Conservation (phyloP, 2,888 invertebrate genomes). For the Yponomeuta cagnagella region DNA sequence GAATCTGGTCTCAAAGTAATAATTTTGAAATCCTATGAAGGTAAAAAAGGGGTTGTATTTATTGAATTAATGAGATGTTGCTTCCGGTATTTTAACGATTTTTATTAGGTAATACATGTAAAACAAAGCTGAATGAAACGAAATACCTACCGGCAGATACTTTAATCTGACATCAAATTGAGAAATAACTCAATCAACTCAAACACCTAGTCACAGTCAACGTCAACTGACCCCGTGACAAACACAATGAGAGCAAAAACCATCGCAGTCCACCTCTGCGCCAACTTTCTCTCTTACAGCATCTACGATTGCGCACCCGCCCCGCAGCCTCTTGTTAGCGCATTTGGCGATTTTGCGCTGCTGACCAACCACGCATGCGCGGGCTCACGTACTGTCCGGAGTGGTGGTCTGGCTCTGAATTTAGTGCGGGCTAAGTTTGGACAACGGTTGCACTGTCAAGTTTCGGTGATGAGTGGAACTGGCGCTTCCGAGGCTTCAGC, state of each 20-base stretch:
- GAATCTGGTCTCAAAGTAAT: too few relatives aligned
- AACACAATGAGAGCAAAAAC: not conserved
- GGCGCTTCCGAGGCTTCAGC: too few relatives aligned
- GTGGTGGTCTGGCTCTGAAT: not conserved
- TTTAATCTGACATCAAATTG: too few relatives aligned
- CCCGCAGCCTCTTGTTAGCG: conserved; percentile 37
- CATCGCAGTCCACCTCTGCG: conserved; percentile 40
- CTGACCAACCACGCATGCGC: conserved; percentile 13
- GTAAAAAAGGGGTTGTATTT: too few relatives aligned
- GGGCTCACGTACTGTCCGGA: conserved; percentile 17
- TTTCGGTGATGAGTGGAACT: too few relatives aligned
- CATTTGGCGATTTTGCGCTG: conserved; percentile 37
- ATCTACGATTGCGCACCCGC: conserved; percentile 48
- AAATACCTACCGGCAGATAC: too few relatives aligned
- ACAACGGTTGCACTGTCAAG: not conserved
- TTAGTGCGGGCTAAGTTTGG: not conserved
- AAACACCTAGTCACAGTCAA: not conserved
- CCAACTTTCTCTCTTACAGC: conserved; percentile 70
- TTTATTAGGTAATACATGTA: too few relatives aligned
- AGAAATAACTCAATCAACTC: not conserved
- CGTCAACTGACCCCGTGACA: not conserved
- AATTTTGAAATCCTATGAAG: too few relatives aligned
- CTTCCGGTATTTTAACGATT: too few relatives aligned
- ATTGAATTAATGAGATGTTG: too few relatives aligned
- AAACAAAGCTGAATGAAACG: too few relatives aligned